phyloP scores from a whole-genome alignment of 2,113 vertebrate genomes.

The Thryonomys swinderianus region DNA sequence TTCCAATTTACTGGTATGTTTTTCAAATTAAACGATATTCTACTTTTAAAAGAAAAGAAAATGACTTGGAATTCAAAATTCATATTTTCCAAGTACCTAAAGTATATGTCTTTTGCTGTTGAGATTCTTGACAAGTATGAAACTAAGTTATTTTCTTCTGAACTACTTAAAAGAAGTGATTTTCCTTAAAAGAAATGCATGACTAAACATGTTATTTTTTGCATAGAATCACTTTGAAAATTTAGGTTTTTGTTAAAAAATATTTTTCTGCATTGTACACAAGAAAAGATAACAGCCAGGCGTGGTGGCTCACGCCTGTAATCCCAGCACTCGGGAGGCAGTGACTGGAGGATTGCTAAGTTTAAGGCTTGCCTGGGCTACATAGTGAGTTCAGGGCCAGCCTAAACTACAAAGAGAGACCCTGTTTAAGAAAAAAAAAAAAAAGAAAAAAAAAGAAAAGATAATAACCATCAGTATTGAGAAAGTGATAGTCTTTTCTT shows the following conservation, averaged over 20 bases:
- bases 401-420: too few species aligned
- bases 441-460: not conserved
- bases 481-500: not conserved
- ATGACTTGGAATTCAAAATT: not conserved
- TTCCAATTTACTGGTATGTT: not conserved
- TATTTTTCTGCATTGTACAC: not conserved
- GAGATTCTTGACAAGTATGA: not conserved
- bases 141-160: not conserved
- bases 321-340: too few species aligned
- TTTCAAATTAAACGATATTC: not conserved
- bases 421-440: too few species aligned
- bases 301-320: too few species aligned
- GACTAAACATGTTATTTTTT: not conserved
- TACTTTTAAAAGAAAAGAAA: not conserved
- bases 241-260: slow-evolving; percentile 41
- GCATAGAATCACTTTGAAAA: not conserved
- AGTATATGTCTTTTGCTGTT: not conserved
- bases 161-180: not conserved
- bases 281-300: too few species aligned
- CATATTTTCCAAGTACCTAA: not conserved
- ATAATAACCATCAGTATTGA: slow-evolving; percentile 6
- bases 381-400: too few species aligned
- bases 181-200: not conserved
- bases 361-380: too few species aligned
- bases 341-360: too few species aligned